Evolutionary conservation across 2,113 vertebrate species (phyloP).

Genomic region (Eidolon helvum): DNA sequence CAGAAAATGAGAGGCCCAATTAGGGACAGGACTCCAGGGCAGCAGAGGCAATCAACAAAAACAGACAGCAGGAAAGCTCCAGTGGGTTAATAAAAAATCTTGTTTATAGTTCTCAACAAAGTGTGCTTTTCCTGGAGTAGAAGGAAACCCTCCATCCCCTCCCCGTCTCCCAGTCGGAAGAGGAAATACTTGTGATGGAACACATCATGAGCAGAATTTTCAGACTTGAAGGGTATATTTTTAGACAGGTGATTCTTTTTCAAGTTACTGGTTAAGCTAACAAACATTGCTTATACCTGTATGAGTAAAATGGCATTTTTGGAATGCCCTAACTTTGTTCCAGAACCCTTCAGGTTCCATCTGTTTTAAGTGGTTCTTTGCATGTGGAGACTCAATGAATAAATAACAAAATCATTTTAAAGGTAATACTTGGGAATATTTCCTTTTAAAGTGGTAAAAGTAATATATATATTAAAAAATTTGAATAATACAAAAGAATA

Average conservation of each 20-base stretch:
- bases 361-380: slow-evolving; percentile 64
- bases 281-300: not conserved
- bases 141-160: not conserved
- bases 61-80: not conserved
- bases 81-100: not conserved
- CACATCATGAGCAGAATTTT: not conserved
- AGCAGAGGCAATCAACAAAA: not conserved
- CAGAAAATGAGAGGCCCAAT: not conserved
- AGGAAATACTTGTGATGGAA: not conserved
- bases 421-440: slow-evolving; percentile 45
- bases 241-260: not conserved
- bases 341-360: not conserved
- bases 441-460: slow-evolving; percentile 60
- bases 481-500: not conserved
- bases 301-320: not conserved
- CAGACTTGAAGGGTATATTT: not conserved
- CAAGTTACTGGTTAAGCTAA: not conserved
- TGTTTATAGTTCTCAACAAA: not conserved
- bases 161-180: not conserved
- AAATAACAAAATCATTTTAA: slow-evolving; percentile 61
- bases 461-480: slow-evolving; percentile 17
- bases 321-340: not conserved
- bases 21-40: not conserved
- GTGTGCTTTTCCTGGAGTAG: not conserved
- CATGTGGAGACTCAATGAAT: slow-evolving; percentile 59